Evolutionary conservation across 2,888 invertebrate genomes (phyloP).

Genomic region (Amblyjoppa fuscipennis): DNA sequence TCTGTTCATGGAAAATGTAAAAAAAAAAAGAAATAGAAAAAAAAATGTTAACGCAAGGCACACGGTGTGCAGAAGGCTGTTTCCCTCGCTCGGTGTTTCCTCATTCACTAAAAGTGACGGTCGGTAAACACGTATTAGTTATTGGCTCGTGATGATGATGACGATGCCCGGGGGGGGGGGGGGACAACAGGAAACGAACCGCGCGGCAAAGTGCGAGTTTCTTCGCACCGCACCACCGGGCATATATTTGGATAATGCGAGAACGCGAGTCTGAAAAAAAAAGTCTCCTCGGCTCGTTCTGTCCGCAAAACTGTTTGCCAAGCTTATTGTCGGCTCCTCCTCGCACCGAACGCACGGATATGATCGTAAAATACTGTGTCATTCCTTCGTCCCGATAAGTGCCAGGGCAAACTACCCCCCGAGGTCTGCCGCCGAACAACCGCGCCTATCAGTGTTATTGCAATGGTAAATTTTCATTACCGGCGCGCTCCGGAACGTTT

Average conservation of each 20-base stretch:
- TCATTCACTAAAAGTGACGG: constrained; percentile 36
- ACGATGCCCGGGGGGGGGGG: neutral
- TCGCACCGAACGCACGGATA: constrained; percentile 31
- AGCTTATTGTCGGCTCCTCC: constrained; percentile 74
- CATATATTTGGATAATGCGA: constrained; percentile 25
- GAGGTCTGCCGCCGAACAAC: constrained; percentile 1
- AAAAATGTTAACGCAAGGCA: constrained; percentile 59
- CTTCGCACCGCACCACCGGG: constrained; percentile 45
- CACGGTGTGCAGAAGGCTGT: constrained; percentile 10
- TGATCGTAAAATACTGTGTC: constrained; percentile 41
- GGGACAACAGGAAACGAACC: constrained; percentile 5
- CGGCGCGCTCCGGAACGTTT: constrained; percentile 26
- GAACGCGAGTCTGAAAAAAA: constrained; percentile 42
- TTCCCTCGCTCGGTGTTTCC: constrained; percentile 29
- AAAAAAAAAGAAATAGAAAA: neutral
- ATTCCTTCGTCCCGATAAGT: constrained; percentile 42
- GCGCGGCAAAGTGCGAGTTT: constrained; percentile 27
- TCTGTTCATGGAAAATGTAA: constrained; percentile 63
- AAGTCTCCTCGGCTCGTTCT: constrained; percentile 52
- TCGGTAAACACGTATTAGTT: constrained; percentile 61
- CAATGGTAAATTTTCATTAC: constrained; percentile 78
- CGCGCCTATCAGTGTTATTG: constrained; percentile 68
- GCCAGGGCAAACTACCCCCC: constrained; percentile 27
- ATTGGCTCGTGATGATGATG: constrained; percentile 39
- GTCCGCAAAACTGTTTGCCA: constrained; percentile 77